Evolutionary conservation across 2,888 invertebrate species (phyloP).

Genomic region (Fissipunctia ypsillon): DNA sequence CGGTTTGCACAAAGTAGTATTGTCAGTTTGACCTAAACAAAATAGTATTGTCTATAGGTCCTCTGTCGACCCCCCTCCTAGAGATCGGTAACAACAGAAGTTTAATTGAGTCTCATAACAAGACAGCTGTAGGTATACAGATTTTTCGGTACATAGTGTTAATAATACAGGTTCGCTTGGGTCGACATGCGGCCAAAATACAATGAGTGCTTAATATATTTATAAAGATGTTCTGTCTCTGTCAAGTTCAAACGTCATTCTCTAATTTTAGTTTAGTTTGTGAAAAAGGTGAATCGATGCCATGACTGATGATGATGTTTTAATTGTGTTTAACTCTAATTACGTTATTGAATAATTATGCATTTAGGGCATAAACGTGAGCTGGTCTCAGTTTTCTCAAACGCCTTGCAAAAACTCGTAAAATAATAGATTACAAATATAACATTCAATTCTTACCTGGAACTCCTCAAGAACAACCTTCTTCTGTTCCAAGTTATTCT

Average conservation of each 20-base stretch:
- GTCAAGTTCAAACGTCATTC: neutral
- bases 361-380: too few relatives aligned
- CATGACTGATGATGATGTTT: too few relatives aligned
- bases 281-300: too few relatives aligned
- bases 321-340: neutral
- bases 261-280: too few relatives aligned
- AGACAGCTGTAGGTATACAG: too few relatives aligned
- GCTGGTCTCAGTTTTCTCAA: neutral
- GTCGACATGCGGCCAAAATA: neutral
- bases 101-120: too few relatives aligned
- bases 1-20: neutral
- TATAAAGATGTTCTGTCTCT: neutral
- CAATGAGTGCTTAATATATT: neutral
- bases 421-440: too few relatives aligned
- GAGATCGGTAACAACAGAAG: too few relatives aligned
- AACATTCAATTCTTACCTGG: conserved; percentile 86
- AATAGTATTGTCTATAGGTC: too few relatives aligned
- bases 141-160: neutral
- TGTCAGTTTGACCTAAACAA: too few relatives aligned
- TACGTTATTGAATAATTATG: neutral
- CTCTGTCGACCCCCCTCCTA: too few relatives aligned
- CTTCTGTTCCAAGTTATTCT: conserved; percentile 97
- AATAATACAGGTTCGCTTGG: neutral
- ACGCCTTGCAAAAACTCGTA: too few relatives aligned
- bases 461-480: conserved; percentile 97